Percentiles rank a stretch among this genome's conserved stretches.
Conservation (phyloP, 2,888 invertebrate genomes). For the Omphaloscelis lunosa region DNA sequence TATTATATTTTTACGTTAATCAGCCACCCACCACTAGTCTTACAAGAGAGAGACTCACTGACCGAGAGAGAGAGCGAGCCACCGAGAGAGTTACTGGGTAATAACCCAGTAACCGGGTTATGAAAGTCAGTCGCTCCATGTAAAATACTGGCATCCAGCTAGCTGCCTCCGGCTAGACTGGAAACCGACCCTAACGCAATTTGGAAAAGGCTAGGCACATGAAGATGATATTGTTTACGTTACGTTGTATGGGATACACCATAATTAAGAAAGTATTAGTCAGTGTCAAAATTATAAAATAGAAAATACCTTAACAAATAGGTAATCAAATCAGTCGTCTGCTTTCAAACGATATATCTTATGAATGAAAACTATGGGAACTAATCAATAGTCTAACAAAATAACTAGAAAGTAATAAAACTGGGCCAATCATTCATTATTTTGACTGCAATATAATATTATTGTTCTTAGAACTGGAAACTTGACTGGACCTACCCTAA, state of each 20-base stretch:
- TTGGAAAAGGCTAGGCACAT: not conserved
- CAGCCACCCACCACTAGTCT: not conserved
- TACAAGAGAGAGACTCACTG: too few relatives aligned
- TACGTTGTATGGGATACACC: too few relatives aligned
- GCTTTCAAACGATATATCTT: too few relatives aligned
- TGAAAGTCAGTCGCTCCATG: not conserved
- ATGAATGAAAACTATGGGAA: not conserved
- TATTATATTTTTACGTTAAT: not conserved
- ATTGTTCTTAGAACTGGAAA: constrained; percentile 5
- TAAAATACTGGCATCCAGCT: too few relatives aligned
- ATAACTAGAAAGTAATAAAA: not conserved
- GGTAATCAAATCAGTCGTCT: not conserved
- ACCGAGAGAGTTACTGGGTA: too few relatives aligned
- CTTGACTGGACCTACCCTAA: constrained; percentile 13
- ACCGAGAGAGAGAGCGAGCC: too few relatives aligned
- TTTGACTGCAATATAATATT: not conserved
- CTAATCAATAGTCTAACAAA: not conserved
- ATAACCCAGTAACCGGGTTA: too few relatives aligned
- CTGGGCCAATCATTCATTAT: not conserved
- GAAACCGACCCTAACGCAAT: not conserved
- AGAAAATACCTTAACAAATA: not conserved
- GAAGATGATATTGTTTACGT: too few relatives aligned
- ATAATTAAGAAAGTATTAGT: too few relatives aligned
- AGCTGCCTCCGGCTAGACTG: too few relatives aligned
- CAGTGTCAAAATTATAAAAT: not conserved